Evolutionary conservation across 2,888 invertebrate species (phyloP).

Genomic region (Lithophane leautieri): DNA sequence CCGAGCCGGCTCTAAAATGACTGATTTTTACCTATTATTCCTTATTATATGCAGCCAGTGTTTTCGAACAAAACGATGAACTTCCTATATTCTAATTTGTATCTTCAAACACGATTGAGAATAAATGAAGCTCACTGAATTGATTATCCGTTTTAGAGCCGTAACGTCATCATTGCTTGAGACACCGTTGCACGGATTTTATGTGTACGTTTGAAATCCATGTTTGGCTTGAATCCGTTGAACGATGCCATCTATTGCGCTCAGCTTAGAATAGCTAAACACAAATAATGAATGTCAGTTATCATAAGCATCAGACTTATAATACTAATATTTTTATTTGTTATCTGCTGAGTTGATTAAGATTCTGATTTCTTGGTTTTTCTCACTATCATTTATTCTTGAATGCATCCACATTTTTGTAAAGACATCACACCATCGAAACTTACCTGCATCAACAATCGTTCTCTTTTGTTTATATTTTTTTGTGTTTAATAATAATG

Average conservation of each 20-base stretch:
- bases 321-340: conserved; percentile 65
- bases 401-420: conserved; percentile 77
- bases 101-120: not conserved
- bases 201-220: conserved; percentile 47
- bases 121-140: not conserved
- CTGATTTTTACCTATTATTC: conserved; percentile 24
- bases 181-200: conserved; percentile 71
- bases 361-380: conserved; percentile 52
- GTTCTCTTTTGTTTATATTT: conserved; percentile 65
- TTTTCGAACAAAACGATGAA: not conserved
- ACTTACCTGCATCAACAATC: conserved; percentile 84
- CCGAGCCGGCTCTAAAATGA: conserved; percentile 67
- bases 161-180: conserved; percentile 66
- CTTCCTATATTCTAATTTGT: not conserved
- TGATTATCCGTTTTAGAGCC: conserved; percentile 70
- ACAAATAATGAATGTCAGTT: conserved; percentile 65
- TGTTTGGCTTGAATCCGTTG: conserved; percentile 62
- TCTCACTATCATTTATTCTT: conserved; percentile 65
- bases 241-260: conserved; percentile 67
- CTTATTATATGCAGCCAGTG: not conserved
- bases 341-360: conserved; percentile 51
- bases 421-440: conserved; percentile 89
- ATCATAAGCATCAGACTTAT: conserved; percentile 62
- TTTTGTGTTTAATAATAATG: conserved; percentile 68
- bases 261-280: conserved; percentile 73